Evolutionary conservation across 2,113 vertebrate genomes (phyloP).

Genomic region (Peromyscus polionotus): DNA sequence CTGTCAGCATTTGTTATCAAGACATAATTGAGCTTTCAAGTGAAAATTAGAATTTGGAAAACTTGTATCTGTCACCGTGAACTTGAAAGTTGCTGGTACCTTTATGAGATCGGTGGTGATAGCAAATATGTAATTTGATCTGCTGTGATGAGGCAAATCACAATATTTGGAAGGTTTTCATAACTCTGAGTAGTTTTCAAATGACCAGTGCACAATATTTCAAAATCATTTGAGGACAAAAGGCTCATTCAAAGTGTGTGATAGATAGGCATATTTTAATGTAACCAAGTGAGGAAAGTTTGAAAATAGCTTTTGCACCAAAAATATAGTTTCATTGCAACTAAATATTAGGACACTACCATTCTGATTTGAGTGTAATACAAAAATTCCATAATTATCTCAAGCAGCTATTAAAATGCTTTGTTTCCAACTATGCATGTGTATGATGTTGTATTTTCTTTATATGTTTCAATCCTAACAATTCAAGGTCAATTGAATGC

Average conservation of each 20-base stretch:
- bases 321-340: background rate
- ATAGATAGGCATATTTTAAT: background rate
- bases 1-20: slow-evolving; percentile 16
- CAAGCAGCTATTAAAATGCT: background rate
- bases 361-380: background rate
- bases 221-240: slow-evolving; percentile 30
- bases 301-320: background rate
- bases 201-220: background rate
- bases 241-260: background rate
- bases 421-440: background rate
- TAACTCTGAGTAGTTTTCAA: slow-evolving; percentile 21
- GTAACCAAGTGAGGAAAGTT: background rate
- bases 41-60: slow-evolving; percentile 61
- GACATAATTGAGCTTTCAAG: slow-evolving; percentile 40
- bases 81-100: background rate
- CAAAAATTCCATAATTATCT: background rate
- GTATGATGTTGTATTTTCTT: slow-evolving; percentile 24
- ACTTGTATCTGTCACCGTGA: slow-evolving; percentile 12
- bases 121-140: slow-evolving; percentile 33
- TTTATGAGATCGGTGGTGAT: background rate
- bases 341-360: background rate
- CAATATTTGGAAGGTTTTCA: slow-evolving; percentile 40
- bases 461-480: slow-evolving; percentile 2
- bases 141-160: slow-evolving; percentile 13
- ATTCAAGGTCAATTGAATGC: slow-evolving; percentile 53